Percentiles rank a stretch among this genome's conserved stretches.
phyloP scores from a whole-genome alignment of 2,113 vertebrate species.

The Sinocyclocheilus grahami region DNA sequence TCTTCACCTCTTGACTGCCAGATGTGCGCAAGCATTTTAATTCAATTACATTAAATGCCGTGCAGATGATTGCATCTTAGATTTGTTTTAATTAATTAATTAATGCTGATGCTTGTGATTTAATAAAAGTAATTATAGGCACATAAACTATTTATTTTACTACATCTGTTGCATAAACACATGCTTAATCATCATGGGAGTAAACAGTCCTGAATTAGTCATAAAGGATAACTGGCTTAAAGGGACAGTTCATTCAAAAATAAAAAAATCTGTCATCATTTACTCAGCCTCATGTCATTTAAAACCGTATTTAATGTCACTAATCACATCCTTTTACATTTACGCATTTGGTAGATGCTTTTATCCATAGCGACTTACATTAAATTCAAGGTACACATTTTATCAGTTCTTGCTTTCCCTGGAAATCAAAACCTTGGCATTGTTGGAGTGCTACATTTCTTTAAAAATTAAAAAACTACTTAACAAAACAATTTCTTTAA shows the following conservation, averaged over 20 bases:
- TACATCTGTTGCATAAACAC: background rate
- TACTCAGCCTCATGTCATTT: no score
- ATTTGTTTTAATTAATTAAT: constrained; percentile 1
- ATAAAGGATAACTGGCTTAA: background rate
- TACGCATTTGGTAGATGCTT: no score
- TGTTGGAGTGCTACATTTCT: no score
- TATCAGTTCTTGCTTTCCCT: no score
- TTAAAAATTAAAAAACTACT: no score
- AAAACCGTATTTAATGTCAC: no score
- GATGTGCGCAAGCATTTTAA: constrained; percentile 1
- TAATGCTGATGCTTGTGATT: background rate
- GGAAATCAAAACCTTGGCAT: no score
- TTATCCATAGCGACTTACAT: no score
- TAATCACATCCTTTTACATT: no score
- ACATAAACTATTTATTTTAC: constrained; percentile 3
- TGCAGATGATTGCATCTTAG: background rate
- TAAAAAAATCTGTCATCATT: background rate
- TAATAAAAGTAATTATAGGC: constrained; percentile 21
- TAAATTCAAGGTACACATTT: no score
- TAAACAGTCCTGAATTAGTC: background rate
- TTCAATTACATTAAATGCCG: constrained; percentile 5
- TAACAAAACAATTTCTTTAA: background rate
- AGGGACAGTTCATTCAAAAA: background rate
- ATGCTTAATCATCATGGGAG: background rate
- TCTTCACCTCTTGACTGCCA: background rate